Evolutionary conservation across 2,797 vertebrate genomes (phyloP).

Genomic region (Zalophus californianus): DNA sequence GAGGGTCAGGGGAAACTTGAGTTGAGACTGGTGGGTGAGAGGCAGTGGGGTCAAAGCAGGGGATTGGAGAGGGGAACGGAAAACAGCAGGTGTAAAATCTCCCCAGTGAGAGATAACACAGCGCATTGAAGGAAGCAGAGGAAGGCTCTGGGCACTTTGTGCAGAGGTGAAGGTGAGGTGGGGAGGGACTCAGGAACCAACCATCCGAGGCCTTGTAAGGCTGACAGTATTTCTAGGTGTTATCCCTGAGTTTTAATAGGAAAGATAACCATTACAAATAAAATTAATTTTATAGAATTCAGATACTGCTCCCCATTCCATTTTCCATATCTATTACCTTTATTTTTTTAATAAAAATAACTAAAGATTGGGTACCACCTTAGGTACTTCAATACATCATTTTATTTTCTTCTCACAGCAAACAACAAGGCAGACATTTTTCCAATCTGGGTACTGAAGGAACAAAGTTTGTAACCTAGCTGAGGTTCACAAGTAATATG

Average conservation of each 20-base stretch:
- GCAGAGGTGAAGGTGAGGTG: not conserved
- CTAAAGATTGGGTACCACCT: not conserved
- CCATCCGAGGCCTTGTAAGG: not conserved
- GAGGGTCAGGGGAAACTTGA: not conserved
- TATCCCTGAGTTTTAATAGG: not conserved
- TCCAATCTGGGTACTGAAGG: not conserved
- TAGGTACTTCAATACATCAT: not conserved
- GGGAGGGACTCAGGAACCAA: not conserved
- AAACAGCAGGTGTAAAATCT: rapidly evolving
- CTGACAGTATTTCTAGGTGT: not conserved
- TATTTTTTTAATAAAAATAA: not conserved
- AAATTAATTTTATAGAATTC: not conserved
- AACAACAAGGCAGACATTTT: not conserved
- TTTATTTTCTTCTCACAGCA: not conserved
- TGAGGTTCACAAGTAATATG: not conserved
- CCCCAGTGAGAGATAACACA: not conserved
- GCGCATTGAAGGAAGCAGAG: rapidly evolving
- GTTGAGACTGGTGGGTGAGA: not conserved
- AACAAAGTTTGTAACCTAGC: not conserved
- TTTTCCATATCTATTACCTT: not conserved
- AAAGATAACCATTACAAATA: not conserved
- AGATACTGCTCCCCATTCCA: not conserved
- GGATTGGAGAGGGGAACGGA: not conserved
- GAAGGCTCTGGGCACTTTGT: not conserved
- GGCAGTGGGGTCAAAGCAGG: no score